These are phyloP conservation scores for Entomyzon cyanotis DNA, from an alignment of 2,113 vertebrate genomes.

Conservation along the genomic window DNA sequence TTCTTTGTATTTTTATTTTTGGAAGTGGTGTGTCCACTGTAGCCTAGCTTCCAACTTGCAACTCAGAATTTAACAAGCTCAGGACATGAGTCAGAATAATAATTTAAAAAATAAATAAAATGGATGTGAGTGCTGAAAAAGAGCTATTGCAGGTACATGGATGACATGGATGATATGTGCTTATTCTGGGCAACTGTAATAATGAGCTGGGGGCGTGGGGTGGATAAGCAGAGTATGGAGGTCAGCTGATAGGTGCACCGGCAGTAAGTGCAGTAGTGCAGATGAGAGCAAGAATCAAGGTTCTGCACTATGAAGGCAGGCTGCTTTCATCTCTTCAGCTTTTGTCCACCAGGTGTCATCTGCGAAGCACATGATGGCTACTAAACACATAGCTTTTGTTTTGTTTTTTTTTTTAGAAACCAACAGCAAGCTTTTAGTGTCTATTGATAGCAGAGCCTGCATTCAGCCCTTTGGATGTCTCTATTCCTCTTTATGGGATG, in stretches of 20 bases:
- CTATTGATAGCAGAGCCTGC: not conserved
- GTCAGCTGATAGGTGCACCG: not conserved
- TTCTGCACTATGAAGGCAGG: not conserved
- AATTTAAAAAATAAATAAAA: not conserved
- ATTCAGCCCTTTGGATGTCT: not conserved
- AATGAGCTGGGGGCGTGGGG: rapidly evolving
- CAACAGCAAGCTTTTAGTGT: not conserved
- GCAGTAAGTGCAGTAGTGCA: not conserved
- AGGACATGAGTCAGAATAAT: not conserved
- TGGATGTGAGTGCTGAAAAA: not conserved
- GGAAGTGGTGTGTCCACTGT: not conserved
- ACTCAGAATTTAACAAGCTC: not conserved
- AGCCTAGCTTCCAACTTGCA: not conserved
- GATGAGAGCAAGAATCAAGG: not conserved
- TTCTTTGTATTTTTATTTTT: not conserved
- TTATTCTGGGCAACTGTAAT: not conserved
- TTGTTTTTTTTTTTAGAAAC: not conserved
- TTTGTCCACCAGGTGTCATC: slow-evolving; percentile 58
- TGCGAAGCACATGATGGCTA: not conserved
- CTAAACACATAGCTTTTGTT: not conserved
- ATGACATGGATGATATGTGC: not conserved
- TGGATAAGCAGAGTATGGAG: not conserved
- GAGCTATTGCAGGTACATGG: not conserved
- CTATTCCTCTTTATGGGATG: not conserved
- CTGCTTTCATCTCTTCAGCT: not conserved